A percentile compares a stretch with the other conserved stretches of the same genome.
phyloP scores from a whole-genome alignment of 2,797 vertebrate genomes.

The Peromyscus melanophrys region DNA sequence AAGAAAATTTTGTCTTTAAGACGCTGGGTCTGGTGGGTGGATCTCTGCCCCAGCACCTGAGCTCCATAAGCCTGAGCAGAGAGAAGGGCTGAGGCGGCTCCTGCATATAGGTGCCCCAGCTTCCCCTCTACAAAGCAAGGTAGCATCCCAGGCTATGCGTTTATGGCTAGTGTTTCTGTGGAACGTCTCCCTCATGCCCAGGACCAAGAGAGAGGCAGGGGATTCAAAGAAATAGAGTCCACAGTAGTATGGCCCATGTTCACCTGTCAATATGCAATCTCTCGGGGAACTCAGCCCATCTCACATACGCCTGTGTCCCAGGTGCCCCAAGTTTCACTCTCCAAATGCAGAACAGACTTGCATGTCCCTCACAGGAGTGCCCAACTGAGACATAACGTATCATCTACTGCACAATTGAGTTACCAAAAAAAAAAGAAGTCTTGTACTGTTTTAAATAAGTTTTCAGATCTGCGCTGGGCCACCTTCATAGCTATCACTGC shows the following conservation, averaged over 20 bases:
- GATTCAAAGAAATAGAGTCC: neutral
- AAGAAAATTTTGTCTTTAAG: neutral
- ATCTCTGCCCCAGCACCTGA: neutral
- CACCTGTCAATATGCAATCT: neutral
- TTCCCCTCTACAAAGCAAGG: neutral
- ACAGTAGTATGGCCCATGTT: neutral
- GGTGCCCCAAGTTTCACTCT: fast-evolving
- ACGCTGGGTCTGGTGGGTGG: neutral
- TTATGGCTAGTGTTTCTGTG: neutral
- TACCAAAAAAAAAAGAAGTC: neutral
- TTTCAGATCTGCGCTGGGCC: neutral
- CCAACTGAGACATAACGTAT: neutral
- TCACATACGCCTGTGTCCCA: fast-evolving
- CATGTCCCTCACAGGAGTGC: neutral
- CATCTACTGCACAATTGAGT: neutral
- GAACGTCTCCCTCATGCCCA: neutral
- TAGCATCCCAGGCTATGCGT: neutral
- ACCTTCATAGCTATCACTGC: neutral
- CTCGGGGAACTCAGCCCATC: neutral
- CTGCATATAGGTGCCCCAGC: neutral
- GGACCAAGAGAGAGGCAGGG: neutral
- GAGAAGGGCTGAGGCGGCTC: neutral
- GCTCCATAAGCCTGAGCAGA: neutral
- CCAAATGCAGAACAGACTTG: neutral
- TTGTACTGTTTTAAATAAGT: neutral